Base-by-base conservation (phyloP, 2,113 vertebrate genomes). In the Balaenoptera acutorostrata region DNA sequence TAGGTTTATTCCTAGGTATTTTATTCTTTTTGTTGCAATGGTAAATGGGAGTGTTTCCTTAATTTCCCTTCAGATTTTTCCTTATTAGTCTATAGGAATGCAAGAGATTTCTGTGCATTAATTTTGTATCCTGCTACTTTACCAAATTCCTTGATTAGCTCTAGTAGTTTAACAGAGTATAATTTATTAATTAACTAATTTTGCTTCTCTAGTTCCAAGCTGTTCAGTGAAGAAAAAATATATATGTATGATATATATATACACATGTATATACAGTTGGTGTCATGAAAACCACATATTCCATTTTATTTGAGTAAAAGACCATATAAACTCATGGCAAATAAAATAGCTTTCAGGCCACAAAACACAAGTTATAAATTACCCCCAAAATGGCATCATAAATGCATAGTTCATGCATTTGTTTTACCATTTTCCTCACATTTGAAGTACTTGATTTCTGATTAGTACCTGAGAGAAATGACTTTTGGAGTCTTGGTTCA, bases 251-350 rank as follows among this genome's bases (percentile, higher is more conserved):
- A 57, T 57, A 57, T 57, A 21, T 75, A 33, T 75, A 21, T 21
- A 52, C 10, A 13, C n/a, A 6, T 12, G 15, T n/a, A 68, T 29
- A 59, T 31, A 44, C 6, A 88, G 61, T 55, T 7, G 1, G 64
- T 72, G 23, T 90, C 49, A 77, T 89, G 8, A 92, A 90, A 57
- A 66, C 9, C 49, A 69, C 0, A 41, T 66, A 83, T n/a, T 71
- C 14, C n/a, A 46, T 88, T 93, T 94, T 91, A 55, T 81, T 93
- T 97, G 66, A 66, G 31, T 61, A 59, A 88, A 87, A 57, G n/a
- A 59, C 12, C 21, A 93, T 64, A 61, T 77, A 89, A 93, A 64
- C 36, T 33, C 33, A 29, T 39, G 29, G 29, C 61, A 93, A 86
- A 88, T 66, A 95, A 92, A 88, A 68, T 49, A 85, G 25, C 3